phyloP scores from a whole-genome alignment of 2,797 vertebrate species.

The Sebastes vulpes region DNA sequence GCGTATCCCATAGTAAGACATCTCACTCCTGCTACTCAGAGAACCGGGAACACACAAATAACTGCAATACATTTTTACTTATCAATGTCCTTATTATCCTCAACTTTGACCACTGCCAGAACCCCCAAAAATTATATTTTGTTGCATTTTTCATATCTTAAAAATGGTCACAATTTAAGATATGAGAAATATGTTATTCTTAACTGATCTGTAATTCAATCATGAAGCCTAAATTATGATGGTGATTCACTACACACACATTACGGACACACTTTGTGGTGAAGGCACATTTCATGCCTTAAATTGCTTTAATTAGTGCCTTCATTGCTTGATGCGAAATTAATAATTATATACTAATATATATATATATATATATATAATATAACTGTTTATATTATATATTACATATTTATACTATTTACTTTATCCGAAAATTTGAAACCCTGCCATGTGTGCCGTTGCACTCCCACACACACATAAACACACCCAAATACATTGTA shows the following conservation, averaged over 20 bases:
- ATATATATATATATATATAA: too few relatives aligned
- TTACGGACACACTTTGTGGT: neutral
- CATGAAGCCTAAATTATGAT: neutral
- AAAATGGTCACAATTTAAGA: too few relatives aligned
- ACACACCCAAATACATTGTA: neutral
- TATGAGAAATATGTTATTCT: too few relatives aligned
- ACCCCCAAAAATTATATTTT: fast-evolving
- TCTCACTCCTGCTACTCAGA: neutral
- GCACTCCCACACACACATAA: neutral
- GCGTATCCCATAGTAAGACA: neutral
- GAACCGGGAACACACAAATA: neutral
- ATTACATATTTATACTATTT: neutral
- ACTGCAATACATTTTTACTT: neutral
- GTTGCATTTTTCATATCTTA: too few relatives aligned
- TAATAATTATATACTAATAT: neutral
- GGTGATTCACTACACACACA: neutral
- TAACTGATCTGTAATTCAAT: neutral
- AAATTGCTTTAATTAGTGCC: neutral
- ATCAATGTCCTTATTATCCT: neutral
- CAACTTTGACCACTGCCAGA: too few relatives aligned
- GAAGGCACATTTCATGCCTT: neutral
- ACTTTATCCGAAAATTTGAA: neutral
- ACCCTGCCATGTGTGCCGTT: neutral
- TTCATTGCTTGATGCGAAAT: neutral
- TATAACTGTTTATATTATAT: neutral